Conservation (phyloP, 2,888 invertebrate species). For the Ichneumoninae sp. region DNA sequence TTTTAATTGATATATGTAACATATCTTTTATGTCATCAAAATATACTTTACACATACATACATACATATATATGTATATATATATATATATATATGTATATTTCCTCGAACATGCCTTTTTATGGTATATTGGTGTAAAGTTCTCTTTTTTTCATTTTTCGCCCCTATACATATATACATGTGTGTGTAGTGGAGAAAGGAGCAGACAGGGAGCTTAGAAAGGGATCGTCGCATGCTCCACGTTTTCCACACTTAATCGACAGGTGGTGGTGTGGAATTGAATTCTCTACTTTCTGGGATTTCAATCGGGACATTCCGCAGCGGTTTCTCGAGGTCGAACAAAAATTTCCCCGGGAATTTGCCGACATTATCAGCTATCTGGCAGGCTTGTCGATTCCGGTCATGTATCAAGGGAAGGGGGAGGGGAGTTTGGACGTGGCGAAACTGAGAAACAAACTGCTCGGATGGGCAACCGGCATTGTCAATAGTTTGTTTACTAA, state of each 20-base stretch:
- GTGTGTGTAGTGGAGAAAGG: not conserved
- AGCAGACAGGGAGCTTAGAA: not conserved
- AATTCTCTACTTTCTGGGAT: constrained; percentile 65
- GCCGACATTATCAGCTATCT: constrained; percentile 7
- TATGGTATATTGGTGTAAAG: too few relatives aligned
- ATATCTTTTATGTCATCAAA: not conserved
- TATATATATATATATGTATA: too few relatives aligned
- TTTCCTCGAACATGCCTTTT: too few relatives aligned
- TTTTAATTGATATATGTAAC: not conserved
- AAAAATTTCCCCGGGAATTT: constrained; percentile 59
- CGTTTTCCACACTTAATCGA: constrained; percentile 24
- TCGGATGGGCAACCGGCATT: too few relatives aligned
- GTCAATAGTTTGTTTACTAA: too few relatives aligned
- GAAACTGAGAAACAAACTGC: too few relatives aligned
- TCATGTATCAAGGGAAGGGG: too few relatives aligned
- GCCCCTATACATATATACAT: too few relatives aligned
- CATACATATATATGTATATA: too few relatives aligned
- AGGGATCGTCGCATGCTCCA: not conserved
- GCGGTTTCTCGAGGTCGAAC: constrained; percentile 30
- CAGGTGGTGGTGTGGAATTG: constrained; percentile 55
- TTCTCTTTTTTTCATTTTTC: too few relatives aligned
- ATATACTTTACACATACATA: too few relatives aligned
- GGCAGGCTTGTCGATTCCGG: not conserved
- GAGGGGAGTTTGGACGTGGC: too few relatives aligned
- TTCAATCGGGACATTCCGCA: constrained; percentile 70